Evolutionary conservation across 1,140 invertebrate species (phyloP), one percentile per base, ranked within the genome.

Genomic region (Kradibia gibbosae): DNA sequence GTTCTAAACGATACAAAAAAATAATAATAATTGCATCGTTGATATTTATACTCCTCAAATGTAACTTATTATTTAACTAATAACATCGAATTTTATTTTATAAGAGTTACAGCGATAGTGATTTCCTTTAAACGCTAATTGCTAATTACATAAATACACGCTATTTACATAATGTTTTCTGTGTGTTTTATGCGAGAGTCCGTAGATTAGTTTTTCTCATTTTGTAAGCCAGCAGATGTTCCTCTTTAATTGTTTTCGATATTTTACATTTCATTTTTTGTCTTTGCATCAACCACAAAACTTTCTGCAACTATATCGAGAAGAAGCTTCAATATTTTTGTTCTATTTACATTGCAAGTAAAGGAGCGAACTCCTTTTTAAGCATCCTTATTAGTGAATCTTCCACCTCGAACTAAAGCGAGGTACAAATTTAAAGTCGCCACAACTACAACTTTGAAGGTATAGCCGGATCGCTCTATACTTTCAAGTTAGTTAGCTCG

Each of bases 101-200:
- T 53, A 80, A 80, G 77, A 79, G 57, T 42, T 55, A 70, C n/a
- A 70, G 71, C 73, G 55, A 55, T 79, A 77, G n/a, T 78, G 62
- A 48, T 60, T 60, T 80, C 75, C 45, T 36, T 82, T 82, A 82
- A 53, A 48, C 4, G 48, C 76, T 82, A 82, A 78, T 78, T 82
- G 75, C 86, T 90, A 91, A 90, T 91, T 91, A 91, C 90, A 90
- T 90, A 90, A 90, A 91, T 91, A 90, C 89, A 91, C 84, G 83
- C 84, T 91, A 89, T 91, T 88, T 91, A 90, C 89, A 90, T 79
- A 84, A 78, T 70, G 62, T 84, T 73, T 82, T 53, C 42, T 77
- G 55, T 84, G 77, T 82, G 42, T 80, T 80, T 81, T 81, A 82
- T 53, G 39, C 73, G 50, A 83, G 42, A 82, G 74, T 67, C 81